A percentile compares a stretch with the other conserved stretches of the same genome.
phyloP scores from a whole-genome alignment of 2,888 invertebrate species.

The Pachydiplax longipennis region DNA sequence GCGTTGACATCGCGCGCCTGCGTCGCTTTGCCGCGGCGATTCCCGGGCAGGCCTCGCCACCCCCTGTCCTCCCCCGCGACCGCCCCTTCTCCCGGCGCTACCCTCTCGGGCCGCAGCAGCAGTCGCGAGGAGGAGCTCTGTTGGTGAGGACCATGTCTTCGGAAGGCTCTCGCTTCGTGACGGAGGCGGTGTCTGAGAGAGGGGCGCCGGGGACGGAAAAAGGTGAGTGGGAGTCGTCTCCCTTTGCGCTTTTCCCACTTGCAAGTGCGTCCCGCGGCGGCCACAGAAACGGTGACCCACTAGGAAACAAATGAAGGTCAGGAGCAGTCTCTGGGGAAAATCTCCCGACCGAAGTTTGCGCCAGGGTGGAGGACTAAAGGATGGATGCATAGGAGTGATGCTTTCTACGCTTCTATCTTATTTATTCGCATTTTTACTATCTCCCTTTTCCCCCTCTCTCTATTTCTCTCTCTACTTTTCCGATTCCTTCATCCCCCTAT shows the following conservation, averaged over 20 bases:
- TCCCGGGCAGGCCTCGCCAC: conserved; percentile 5
- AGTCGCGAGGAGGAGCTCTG: not conserved
- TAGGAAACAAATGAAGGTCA: not conserved
- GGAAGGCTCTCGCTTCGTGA: conserved; percentile 51
- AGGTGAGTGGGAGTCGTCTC: conserved; percentile 31
- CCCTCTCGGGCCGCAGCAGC: not conserved
- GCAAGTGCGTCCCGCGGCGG: not conserved
- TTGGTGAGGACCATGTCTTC: not conserved
- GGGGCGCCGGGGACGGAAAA: not conserved
- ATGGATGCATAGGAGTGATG: no score
- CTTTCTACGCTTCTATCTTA: no score
- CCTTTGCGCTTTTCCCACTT: not conserved
- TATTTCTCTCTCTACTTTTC: no score
- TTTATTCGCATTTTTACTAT: no score
- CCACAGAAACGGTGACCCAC: not conserved
- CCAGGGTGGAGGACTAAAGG: no score
- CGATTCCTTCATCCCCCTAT: no score
- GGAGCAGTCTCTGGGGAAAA: not conserved
- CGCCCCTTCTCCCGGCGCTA: not conserved
- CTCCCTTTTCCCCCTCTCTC: no score
- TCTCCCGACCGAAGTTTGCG: not conserved
- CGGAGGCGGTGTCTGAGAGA: conserved; percentile 50
- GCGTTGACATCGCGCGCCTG: not conserved
- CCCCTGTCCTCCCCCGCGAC: not conserved
- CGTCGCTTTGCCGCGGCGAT: not conserved